Base-by-base conservation (phyloP, 2,113 vertebrate species). In the Mormyrus iriodes region DNA sequence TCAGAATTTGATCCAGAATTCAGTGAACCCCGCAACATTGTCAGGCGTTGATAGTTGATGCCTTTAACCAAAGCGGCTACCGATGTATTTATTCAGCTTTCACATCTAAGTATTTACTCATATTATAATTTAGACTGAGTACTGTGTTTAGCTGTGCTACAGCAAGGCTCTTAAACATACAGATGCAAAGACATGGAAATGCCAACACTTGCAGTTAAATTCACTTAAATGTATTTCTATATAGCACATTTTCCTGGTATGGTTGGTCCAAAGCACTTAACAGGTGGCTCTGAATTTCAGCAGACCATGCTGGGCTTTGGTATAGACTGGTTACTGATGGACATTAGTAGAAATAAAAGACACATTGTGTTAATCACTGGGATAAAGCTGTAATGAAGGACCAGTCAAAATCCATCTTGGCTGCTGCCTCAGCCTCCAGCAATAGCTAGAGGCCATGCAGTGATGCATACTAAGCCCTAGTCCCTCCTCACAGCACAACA, bases 391-490 rank as follows among this genome's bases (percentile, higher is more conserved):
- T 2, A n/a, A 86, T 24, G n/a, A 46, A 21, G 21, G 52, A 21
- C 19, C 21, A 12, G 35, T 39, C 12, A 27, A n/a, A n/a, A 85
- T 15, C 42, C 24, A 24, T 31, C 82, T 52, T 9, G 65, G 49
- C 5, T 42, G 15, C 88, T 89, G 79, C 79, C 53, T 89, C 44
- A 46, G 27, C 6, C 83, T 61, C 82, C 35, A 42, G 44, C 44
- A 53, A 84, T 19, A 82, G 27, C 27, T 44, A 48, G 10, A 31
- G n/a, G 83, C 65, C 82, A 86, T 89, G 89, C 69, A 88, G 51
- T n/a, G 49, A 88, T 84, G 87, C 89, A 79, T 49, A 39, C 27
- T 27, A 69, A 51, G 49, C 31, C 48, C 87, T 3, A 27, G 21
- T 12, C 48, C 69, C 65, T 10, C 46, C 35, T 27, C 13, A 69